A percentile compares a stretch with the other conserved stretches of the same genome.
Evolutionary conservation across 2,113 vertebrate genomes (phyloP).

Genomic region (Polyodon spathula): DNA sequence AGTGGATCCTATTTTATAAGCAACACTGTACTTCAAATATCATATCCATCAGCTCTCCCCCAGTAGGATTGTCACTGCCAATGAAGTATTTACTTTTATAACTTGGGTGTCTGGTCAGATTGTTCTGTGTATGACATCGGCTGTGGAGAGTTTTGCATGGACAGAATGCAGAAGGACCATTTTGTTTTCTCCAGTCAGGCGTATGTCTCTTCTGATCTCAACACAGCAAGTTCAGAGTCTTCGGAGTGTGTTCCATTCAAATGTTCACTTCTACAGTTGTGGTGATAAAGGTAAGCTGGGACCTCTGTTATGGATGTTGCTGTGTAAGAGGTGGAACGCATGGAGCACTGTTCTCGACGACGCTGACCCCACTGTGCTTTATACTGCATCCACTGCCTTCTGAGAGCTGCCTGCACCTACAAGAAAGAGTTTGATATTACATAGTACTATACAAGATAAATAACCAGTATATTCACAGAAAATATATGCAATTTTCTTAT

Average conservation of each 20-base stretch:
- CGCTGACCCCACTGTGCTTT: slow-evolving; percentile 80
- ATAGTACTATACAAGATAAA: too few species aligned
- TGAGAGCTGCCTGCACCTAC: slow-evolving; percentile 80
- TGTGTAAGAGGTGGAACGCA: slow-evolving; percentile 72
- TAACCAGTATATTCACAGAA: too few species aligned
- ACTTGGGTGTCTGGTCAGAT: slow-evolving; percentile 10
- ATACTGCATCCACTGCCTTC: slow-evolving; percentile 83
- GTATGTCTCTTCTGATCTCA: slow-evolving; percentile 69
- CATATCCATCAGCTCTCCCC: slow-evolving; percentile 17
- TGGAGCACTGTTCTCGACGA: slow-evolving; percentile 66
- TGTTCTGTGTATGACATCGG: not conserved
- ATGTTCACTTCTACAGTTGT: slow-evolving; percentile 64
- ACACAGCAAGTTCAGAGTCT: slow-evolving; percentile 66
- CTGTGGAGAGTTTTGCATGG: slow-evolving; percentile 8
- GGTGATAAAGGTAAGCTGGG: slow-evolving; percentile 73
- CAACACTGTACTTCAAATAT: slow-evolving; percentile 34
- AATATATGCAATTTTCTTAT: too few species aligned
- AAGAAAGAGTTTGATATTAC: slow-evolving; percentile 3
- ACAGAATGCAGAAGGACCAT: slow-evolving; percentile 21
- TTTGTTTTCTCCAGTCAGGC: slow-evolving; percentile 47
- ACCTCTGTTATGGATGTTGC: slow-evolving; percentile 77
- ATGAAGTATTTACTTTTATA: slow-evolving; percentile 14
- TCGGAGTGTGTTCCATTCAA: slow-evolving; percentile 60
- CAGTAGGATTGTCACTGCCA: not conserved
- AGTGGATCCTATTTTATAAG: slow-evolving; percentile 32